These are phyloP conservation scores for Heliocidaris tuberculata DNA, from an alignment of 35 echinoderm and acorn worm species.

Conservation along the genomic window DNA sequence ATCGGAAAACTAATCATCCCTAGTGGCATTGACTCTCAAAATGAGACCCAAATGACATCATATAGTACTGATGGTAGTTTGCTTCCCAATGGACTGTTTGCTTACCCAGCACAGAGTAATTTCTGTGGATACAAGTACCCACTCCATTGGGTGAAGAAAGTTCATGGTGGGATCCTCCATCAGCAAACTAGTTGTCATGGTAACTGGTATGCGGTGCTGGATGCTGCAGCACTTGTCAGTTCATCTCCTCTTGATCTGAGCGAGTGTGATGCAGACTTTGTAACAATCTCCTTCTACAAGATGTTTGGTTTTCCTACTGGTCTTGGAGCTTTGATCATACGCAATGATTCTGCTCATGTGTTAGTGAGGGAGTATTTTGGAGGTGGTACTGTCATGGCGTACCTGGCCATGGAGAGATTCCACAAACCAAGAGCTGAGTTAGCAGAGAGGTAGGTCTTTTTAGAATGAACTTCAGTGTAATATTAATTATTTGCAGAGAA, in stretches of 20 bases:
- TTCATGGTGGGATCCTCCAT: conserved; percentile 2
- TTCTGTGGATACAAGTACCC: conserved; percentile 87
- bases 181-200: conserved; percentile 44
- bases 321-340: conserved; percentile 83
- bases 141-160: conserved; percentile 42
- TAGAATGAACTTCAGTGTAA: background rate
- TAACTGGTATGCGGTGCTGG: conserved; percentile 79
- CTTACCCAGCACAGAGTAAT: conserved; percentile 83
- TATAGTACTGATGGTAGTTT: background rate
- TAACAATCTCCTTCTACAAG: conserved; percentile 94
- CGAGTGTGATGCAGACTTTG: conserved; percentile 76
- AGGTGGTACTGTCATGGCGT: conserved; percentile 82
- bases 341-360: conserved; percentile 58
- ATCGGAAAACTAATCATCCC: background rate
- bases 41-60: background rate
- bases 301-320: conserved; percentile 99
- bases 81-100: conserved; percentile 63
- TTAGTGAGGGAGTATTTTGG: conserved; percentile 87
- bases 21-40: background rate
- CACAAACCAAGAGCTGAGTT: conserved; percentile 53
- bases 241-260: conserved; percentile 78
- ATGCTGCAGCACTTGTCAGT: conserved; percentile 81
- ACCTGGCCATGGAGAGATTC: conserved; percentile 63
- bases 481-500: background rate
- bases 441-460: conserved; percentile 72